Percentiles rank a stretch among this genome's conserved stretches.
phyloP scores from a whole-genome alignment of 2,113 vertebrate species.

The Sinosuthora webbiana region DNA sequence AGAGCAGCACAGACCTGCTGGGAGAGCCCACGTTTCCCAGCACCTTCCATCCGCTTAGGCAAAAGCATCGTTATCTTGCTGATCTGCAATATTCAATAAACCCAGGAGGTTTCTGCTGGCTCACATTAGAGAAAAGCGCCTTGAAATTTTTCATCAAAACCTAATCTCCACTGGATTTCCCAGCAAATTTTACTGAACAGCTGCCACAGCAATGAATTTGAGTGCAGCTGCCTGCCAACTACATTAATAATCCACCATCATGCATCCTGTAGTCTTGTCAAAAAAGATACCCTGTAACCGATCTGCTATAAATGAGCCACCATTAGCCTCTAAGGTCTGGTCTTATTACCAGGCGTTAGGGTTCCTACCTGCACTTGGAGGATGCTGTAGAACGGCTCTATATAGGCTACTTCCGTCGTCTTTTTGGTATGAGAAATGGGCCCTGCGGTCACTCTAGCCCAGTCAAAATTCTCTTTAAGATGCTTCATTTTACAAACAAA shows the following conservation, averaged over 20 bases:
- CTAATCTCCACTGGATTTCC: neutral
- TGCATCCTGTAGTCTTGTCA: neutral
- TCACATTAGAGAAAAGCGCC: neutral
- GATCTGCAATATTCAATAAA: neutral
- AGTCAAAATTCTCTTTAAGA: neutral
- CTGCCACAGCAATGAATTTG: neutral
- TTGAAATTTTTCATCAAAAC: constrained; percentile 1
- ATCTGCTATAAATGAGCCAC: neutral
- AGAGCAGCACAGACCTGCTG: neutral
- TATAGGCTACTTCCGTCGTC: neutral
- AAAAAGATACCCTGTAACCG: neutral
- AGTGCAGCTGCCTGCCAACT: neutral
- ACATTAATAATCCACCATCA: neutral
- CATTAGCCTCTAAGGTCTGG: neutral
- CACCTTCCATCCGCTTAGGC: neutral
- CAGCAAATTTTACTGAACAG: neutral
- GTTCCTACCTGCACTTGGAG: neutral
- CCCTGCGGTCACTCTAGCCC: neutral
- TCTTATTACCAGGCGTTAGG: neutral
- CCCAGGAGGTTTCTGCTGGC: neutral
- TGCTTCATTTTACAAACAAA: neutral
- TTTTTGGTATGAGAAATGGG: neutral
- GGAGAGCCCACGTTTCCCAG: neutral
- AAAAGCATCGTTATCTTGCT: neutral
- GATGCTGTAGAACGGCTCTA: neutral